phyloP scores from a whole-genome alignment of 2,797 vertebrate species.

The Hylomyscus alleni region DNA sequence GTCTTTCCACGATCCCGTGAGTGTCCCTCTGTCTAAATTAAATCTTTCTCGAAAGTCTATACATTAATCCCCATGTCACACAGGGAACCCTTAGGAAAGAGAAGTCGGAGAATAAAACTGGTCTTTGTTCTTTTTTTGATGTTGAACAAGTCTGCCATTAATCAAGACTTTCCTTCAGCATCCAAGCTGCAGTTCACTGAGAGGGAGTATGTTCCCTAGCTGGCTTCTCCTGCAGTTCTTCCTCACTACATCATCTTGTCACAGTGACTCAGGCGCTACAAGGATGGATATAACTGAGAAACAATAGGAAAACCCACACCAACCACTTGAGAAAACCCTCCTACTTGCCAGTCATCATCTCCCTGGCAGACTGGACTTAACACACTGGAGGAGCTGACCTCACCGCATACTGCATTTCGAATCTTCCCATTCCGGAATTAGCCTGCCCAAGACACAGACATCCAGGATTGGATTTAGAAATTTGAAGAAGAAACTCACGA shows the following conservation, averaged over 20 bases:
- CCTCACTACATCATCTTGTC: neutral
- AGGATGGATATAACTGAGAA: neutral
- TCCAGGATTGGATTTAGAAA: constrained; percentile 53
- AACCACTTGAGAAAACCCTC: neutral
- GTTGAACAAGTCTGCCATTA: constrained; percentile 65
- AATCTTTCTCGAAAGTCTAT: constrained; percentile 51
- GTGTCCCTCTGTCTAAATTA: neutral
- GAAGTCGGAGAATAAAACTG: constrained; percentile 63
- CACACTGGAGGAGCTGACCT: constrained; percentile 49
- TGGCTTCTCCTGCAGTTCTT: neutral
- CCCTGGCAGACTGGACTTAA: neutral
- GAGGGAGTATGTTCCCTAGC: neutral
- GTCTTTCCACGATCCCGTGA: neutral
- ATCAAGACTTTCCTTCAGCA: constrained; percentile 64
- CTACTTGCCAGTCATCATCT: neutral
- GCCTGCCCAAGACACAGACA: constrained; percentile 63
- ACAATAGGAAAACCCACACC: constrained; percentile 14
- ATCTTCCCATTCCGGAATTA: constrained; percentile 51
- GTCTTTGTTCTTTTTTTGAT: constrained; percentile 57
- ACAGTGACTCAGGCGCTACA: constrained; percentile 32
- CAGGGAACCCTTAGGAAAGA: constrained; percentile 57
- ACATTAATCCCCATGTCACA: constrained; percentile 47
- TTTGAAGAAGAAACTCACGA: constrained; percentile 74
- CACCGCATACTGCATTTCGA: constrained; percentile 51
- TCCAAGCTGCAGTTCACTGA: neutral